Base-by-base conservation (phyloP, 2,797 vertebrate genomes). In the Catamblyrhynchus diadema region DNA sequence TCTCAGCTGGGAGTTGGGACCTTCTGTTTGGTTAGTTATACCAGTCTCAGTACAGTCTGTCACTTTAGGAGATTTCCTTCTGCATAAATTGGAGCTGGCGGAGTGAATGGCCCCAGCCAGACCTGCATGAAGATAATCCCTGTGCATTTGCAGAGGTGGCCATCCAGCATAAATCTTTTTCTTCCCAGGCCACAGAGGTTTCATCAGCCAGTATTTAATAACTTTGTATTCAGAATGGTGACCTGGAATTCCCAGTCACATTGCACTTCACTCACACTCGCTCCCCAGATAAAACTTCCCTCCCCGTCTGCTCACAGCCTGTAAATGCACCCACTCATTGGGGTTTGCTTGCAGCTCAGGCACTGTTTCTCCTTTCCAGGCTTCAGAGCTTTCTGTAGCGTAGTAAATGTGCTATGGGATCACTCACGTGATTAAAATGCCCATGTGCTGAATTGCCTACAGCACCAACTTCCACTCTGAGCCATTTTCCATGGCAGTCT, bases 311-410 rank as follows among this genome's bases (percentile, higher is more conserved):
- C 22, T 85, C 2, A 3, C 37, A 80, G 59, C 28, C 42, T n/a
- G 23, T 12, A 48, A 42, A 41, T 35, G 45, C 21, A 54, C n/a
- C 24, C 4, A 0, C 17, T 67, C 2, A 1, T 1, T 20, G 48
- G 42, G 14, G 3, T 50, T 79, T 66, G 20, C 64, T 53, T 86
- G 41, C 32, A 59, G 23, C 54, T 51, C 33, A 32, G 53, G 27
- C 30, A 25, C 20, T 20, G 8, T 25, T 92, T 57, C 30, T 74
- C 10, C 69, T 78, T 83, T 70, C 57, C 59, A 41, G 7, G 28
- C 18, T 71, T 66, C 66, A 60, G 47, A 60, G 22, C 32, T 54
- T 90, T 86, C 62, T 81, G 19, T 44, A 61, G 12, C 9, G 24
- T 28, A 44, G 37, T 25, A 48, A 81, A 90, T 16, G 57, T 10